Base-by-base conservation (phyloP, 1,140 invertebrate genomes). In the Paralvinella palmiformis region DNA sequence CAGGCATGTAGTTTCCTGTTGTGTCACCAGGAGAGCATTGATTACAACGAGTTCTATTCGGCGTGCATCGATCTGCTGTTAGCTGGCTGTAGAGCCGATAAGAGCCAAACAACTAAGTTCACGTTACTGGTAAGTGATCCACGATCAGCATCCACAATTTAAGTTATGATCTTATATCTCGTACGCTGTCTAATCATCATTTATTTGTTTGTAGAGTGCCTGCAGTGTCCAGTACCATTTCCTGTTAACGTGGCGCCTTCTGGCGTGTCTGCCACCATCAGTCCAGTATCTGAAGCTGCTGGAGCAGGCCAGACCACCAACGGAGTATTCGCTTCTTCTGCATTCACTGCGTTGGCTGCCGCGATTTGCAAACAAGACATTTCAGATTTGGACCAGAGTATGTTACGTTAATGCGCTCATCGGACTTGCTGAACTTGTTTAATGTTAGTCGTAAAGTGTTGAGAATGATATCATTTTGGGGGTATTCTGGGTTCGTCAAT, bases 1-100 rank as follows among this genome's bases (percentile, higher is more conserved):
- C 64, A 87, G 79, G 93, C 94, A 2, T 92, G 91, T 75, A 96
- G 92, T 82, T 96, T 96, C 73, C 88, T 96, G 37, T 80, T 96
- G 27, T 91, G 91, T 35, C 92, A 90, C 1, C 87, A 91, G 0
- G 93, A 96, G 74, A 91, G 90, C 79, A 81, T 96, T 37, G 89
- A 92, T 71, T 97, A 97, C 83, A 88, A 89, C 1, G 77, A 89
- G 33, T 78, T 98, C 13, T 87, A 96, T 61, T 89, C 94, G 72
- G 89, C 91, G 0, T 79, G 96, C 15, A 87, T 95, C 37, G 87
- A 89, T 70, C 88, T 94, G 1, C 63, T 82, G 48, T 73, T 79
- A 68, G 70, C 81, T 36, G 80, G 81, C 10, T 75, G 75, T 53
- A 76, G 78, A 57, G 75, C 71, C 68, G 81, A 82, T 66, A 74